Base-by-base conservation (phyloP, 2,888 invertebrate genomes). In the Brachyptera risi region DNA sequence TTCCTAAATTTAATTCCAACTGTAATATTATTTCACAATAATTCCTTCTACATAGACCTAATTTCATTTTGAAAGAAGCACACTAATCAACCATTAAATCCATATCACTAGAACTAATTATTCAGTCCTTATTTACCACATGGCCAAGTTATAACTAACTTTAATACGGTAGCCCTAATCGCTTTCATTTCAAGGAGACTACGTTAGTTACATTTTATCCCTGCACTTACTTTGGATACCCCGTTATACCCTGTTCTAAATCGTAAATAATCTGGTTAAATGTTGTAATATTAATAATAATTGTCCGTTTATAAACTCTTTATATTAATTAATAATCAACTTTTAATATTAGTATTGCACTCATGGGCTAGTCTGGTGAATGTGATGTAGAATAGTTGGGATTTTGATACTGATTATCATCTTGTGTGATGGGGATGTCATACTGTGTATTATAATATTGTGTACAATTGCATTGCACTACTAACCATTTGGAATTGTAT, bases 51-150 rank as follows among this genome's bases (percentile, higher is more conserved):
- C 47, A 47, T 11, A 7, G n/a, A n/a, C 51, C 42, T 21, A 15
- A 17, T 17, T 51, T n/a, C n/a, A n/a, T n/a, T n/a, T n/a, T n/a
- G n/a, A 35, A 51, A 35, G 24, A 51, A 51, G 17, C 24, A 31
- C 17, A 19, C 19, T 9, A 26, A 31, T 51, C 35, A 51, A 11
- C 35, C 26, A 19, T 24, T 24, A 35, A 31, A 31, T 19, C 27
- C 26, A 56, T 23, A n/a, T 56, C 24, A 15, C 23, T n/a, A 35
- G 17, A 27, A 38, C 27, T 58, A 58, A 58, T 69, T 70, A 73
- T 73, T 73, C 73, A 74, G n/a, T 24, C 47, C 7, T 21, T 47
- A n/a, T n/a, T n/a, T 7, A 47, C 73, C 73, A 74, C 74, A 74
- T 70, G 73, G 74, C 73, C 58, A 47, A 47, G 23, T 24, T 17